Evolutionary conservation across 2,113 vertebrate species (phyloP).

Genomic region (Leptobrachium leishanense): DNA sequence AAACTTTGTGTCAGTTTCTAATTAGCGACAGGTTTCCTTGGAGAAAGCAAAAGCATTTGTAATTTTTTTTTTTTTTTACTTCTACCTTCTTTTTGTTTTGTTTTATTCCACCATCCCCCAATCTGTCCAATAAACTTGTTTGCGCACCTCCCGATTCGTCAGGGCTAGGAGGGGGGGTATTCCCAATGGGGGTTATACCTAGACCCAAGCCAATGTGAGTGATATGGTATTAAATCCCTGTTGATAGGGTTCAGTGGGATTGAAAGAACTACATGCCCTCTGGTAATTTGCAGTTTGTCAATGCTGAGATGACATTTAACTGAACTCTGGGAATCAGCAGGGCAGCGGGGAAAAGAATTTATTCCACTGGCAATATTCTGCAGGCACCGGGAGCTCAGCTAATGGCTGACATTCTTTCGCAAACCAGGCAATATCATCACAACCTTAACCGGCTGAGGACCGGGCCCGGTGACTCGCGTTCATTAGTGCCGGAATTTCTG

Average conservation of each 20-base stretch:
- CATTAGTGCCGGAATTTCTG: constrained; percentile 37
- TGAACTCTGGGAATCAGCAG: constrained; percentile 61
- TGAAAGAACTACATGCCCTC: constrained; percentile 58
- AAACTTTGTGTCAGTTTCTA: constrained; percentile 8
- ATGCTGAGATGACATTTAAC: constrained; percentile 60
- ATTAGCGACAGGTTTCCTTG: constrained; percentile 43
- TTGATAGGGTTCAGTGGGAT: constrained; percentile 58
- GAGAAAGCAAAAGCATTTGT: constrained; percentile 32
- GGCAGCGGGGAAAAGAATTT: constrained; percentile 54
- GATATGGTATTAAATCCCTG: constrained; percentile 49
- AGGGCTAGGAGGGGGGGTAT: constrained; percentile 4
- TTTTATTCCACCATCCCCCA: neutral
- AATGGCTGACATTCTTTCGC: constrained; percentile 57
- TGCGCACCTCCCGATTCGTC: neutral
- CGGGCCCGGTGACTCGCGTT: constrained; percentile 29
- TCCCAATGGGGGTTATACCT: constrained; percentile 24
- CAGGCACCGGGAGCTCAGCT: constrained; percentile 50
- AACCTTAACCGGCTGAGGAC: constrained; percentile 43
- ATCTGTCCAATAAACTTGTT: neutral
- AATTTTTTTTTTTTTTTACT: constrained; percentile 10
- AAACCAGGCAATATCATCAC: constrained; percentile 48
- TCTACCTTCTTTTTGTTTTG: constrained; percentile 23
- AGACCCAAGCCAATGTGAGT: constrained; percentile 46
- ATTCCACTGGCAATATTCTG: constrained; percentile 48
- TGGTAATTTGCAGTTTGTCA: constrained; percentile 56